phyloP scores from a whole-genome alignment of 2,888 invertebrate species.

The Himalopsyche kuldschensis region DNA sequence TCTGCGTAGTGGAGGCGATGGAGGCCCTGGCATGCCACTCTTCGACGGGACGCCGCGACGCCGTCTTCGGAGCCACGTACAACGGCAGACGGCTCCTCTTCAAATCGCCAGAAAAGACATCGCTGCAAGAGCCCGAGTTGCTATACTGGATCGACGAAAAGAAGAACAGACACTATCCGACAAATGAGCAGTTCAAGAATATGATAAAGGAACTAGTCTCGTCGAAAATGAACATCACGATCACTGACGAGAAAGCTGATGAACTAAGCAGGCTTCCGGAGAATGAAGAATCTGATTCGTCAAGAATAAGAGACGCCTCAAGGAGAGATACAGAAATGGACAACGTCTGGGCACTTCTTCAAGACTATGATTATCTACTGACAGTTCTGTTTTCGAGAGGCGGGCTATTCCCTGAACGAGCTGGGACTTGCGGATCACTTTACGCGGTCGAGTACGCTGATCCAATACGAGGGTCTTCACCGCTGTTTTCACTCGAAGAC shows the following conservation, averaged over 20 bases:
- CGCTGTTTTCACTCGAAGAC: slow-evolving; percentile 57
- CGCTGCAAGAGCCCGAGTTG: slow-evolving; percentile 49
- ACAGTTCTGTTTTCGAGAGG: slow-evolving; percentile 61
- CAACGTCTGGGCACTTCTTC: slow-evolving; percentile 64
- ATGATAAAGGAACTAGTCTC: slow-evolving; percentile 58
- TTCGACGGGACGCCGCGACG: slow-evolving; percentile 60
- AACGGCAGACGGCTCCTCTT: slow-evolving; percentile 61
- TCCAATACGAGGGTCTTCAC: slow-evolving; percentile 57
- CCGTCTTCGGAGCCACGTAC: slow-evolving; percentile 63
- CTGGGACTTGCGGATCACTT: slow-evolving; percentile 68
- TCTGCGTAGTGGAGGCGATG: slow-evolving; percentile 61
- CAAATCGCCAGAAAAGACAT: slow-evolving; percentile 54
- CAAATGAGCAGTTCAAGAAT: slow-evolving; percentile 56
- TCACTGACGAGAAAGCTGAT: slow-evolving; percentile 54
- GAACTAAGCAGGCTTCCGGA: slow-evolving; percentile 54
- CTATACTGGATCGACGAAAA: slow-evolving; percentile 52
- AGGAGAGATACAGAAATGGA: slow-evolving; percentile 58
- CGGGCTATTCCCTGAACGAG: slow-evolving; percentile 65
- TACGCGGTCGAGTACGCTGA: slow-evolving; percentile 68
- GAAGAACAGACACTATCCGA: slow-evolving; percentile 54
- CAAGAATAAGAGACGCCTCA: slow-evolving; percentile 9
- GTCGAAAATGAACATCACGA: slow-evolving; percentile 58
- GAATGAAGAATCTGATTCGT: slow-evolving; percentile 48
- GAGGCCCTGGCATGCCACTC: slow-evolving; percentile 63
- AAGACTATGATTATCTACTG: slow-evolving; percentile 69